Conservation (phyloP, 2,113 vertebrate species). For the Barbus barbus region DNA sequence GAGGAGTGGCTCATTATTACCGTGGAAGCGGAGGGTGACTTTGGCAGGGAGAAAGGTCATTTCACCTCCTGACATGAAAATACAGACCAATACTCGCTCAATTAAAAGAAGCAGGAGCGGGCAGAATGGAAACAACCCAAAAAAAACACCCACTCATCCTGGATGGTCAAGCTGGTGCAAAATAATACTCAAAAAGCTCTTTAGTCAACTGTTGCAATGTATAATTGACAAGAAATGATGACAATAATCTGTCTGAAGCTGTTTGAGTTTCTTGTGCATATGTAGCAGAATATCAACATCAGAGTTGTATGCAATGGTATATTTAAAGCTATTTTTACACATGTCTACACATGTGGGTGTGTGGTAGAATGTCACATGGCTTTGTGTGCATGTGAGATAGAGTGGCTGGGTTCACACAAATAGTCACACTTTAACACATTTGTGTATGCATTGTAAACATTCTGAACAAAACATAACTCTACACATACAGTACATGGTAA, state of each 20-base stretch:
- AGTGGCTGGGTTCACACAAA: too few relatives aligned
- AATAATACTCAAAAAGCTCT: not conserved
- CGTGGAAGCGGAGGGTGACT: constrained; percentile 32
- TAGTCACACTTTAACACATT: too few relatives aligned
- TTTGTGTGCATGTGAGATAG: constrained; percentile 4
- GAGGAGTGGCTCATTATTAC: constrained; percentile 35
- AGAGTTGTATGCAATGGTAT: not conserved
- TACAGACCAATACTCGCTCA: not conserved
- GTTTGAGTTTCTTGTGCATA: not conserved
- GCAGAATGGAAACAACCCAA: not conserved
- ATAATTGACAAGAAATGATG: not conserved
- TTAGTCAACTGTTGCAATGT: not conserved
- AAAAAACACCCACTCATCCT: not conserved
- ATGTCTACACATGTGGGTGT: not conserved
- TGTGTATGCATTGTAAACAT: not conserved
- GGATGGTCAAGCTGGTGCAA: constrained; percentile 3
- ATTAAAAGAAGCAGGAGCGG: not conserved
- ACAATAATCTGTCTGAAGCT: not conserved
- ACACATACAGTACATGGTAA: not conserved
- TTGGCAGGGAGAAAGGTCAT: constrained; percentile 47
- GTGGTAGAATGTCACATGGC: not conserved
- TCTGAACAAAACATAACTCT: not conserved
- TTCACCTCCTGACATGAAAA: constrained; percentile 50
- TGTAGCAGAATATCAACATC: not conserved
- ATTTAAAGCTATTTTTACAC: constrained; percentile 1